A percentile compares a stretch with the other conserved stretches of the same genome.
phyloP scores from a whole-genome alignment of 2,888 invertebrate species.

The Cotesia congregata region DNA sequence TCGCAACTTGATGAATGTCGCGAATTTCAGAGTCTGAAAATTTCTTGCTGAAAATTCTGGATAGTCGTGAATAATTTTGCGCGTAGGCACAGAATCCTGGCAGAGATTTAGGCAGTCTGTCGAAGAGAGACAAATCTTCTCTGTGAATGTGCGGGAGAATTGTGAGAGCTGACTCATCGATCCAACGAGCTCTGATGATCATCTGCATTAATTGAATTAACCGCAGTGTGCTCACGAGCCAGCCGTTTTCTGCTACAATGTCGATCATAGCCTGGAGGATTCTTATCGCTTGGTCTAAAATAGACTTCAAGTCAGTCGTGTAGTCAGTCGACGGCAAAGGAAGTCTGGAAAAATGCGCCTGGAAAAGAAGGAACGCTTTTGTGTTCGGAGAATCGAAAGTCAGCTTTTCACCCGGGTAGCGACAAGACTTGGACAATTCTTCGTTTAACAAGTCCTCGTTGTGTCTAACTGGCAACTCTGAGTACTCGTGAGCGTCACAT shows the following conservation, averaged over 20 bases:
- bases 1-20: conserved; percentile 70
- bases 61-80: conserved; percentile 76
- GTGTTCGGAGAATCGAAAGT: conserved; percentile 92
- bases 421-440: conserved; percentile 86
- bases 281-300: conserved; percentile 95
- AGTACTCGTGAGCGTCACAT: conserved; percentile 90
- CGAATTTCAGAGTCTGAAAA: conserved; percentile 80
- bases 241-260: conserved; percentile 90
- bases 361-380: conserved; percentile 93
- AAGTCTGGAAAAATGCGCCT: conserved; percentile 91
- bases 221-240: conserved; percentile 85
- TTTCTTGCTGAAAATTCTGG: conserved; percentile 75
- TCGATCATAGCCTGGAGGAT: conserved; percentile 98
- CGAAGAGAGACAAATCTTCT: conserved; percentile 76
- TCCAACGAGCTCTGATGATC: conserved; percentile 92
- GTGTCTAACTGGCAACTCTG: conserved; percentile 95
- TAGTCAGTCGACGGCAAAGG: conserved; percentile 93
- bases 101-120: conserved; percentile 64
- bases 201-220: conserved; percentile 88
- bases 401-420: conserved; percentile 79
- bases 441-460: conserved; percentile 96
- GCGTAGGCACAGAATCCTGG: conserved; percentile 75
- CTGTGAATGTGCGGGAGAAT: conserved; percentile 83
- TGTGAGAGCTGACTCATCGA: conserved; percentile 80
- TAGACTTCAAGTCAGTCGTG: conserved; percentile 95